phyloP scores from a whole-genome alignment of 1,140 invertebrate species.

The Homarus americanus region DNA sequence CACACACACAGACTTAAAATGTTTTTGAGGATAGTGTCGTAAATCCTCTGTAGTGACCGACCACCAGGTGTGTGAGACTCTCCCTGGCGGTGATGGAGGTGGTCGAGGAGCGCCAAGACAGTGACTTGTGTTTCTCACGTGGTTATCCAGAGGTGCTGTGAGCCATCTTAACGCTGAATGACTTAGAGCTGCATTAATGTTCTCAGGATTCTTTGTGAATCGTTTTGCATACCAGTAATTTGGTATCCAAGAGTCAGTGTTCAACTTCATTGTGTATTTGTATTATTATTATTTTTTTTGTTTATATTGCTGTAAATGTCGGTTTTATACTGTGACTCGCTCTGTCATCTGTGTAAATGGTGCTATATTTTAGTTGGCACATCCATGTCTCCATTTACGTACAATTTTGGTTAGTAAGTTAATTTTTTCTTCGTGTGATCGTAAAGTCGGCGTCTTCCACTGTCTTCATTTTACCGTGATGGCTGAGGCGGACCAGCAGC shows the following conservation, averaged over 20 bases:
- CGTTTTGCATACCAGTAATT: conserved; percentile 67
- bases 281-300: conserved; percentile 53
- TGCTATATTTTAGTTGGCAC: conserved; percentile 73
- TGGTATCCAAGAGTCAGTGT: conserved; percentile 70
- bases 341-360: conserved; percentile 72
- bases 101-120: background rate
- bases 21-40: too few relatives aligned
- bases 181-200: conserved; percentile 72
- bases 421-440: conserved; percentile 40
- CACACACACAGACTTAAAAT: background rate
- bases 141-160: conserved; percentile 25
- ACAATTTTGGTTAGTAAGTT: conserved; percentile 63
- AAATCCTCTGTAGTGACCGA: too few relatives aligned
- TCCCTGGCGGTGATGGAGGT: background rate
- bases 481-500: too few relatives aligned
- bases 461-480: background rate
- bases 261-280: conserved; percentile 65
- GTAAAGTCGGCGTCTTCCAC: conserved; percentile 43
- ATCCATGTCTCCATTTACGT: conserved; percentile 68
- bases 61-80: background rate
- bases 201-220: conserved; percentile 73
- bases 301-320: conserved; percentile 66
- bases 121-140: background rate
- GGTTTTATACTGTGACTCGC: conserved; percentile 70
- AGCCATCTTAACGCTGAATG: conserved; percentile 65